Evolutionary conservation across 2,888 invertebrate genomes (phyloP).

Genomic region (Cremastobaeus sp.): DNA sequence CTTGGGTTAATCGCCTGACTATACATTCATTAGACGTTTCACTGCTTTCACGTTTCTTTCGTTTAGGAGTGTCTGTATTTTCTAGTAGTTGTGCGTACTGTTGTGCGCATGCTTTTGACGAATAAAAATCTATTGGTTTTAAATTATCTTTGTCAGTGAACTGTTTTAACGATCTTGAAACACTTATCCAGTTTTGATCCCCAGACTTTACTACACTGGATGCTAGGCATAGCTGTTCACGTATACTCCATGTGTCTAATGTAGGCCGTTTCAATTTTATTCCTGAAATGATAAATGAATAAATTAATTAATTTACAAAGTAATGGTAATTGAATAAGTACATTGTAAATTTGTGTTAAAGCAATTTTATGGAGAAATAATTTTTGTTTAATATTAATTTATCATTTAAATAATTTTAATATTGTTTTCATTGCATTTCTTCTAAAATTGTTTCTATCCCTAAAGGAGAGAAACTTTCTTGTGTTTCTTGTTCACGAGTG

Average conservation of each 20-base stretch:
- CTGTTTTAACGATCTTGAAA: constrained; percentile 88
- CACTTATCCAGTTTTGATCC: constrained; percentile 95
- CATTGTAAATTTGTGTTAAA: too few relatives aligned
- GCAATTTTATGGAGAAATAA: too few relatives aligned
- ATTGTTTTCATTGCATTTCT: too few relatives aligned
- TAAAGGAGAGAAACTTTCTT: too few relatives aligned
- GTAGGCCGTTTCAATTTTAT: constrained; percentile 84
- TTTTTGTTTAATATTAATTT: too few relatives aligned
- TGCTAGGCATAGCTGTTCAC: constrained; percentile 91
- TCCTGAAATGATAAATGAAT: constrained; percentile 63
- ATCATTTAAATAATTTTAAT: too few relatives aligned
- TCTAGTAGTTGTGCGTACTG: constrained; percentile 91
- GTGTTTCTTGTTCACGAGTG: too few relatives aligned
- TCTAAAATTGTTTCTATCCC: too few relatives aligned
- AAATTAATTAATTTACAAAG: too few relatives aligned
- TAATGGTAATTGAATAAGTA: too few relatives aligned
- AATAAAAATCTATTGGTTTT: constrained; percentile 91
- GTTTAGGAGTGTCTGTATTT: constrained; percentile 90
- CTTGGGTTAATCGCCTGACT: constrained; percentile 86
- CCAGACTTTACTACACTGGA: constrained; percentile 91
- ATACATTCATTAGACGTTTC: constrained; percentile 90
- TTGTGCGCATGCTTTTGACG: constrained; percentile 92
- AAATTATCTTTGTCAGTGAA: constrained; percentile 84
- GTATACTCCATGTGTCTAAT: constrained; percentile 90
- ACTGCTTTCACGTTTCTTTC: constrained; percentile 87